Base-by-base conservation (phyloP, 2,113 vertebrate genomes). In the Calypte anna region DNA sequence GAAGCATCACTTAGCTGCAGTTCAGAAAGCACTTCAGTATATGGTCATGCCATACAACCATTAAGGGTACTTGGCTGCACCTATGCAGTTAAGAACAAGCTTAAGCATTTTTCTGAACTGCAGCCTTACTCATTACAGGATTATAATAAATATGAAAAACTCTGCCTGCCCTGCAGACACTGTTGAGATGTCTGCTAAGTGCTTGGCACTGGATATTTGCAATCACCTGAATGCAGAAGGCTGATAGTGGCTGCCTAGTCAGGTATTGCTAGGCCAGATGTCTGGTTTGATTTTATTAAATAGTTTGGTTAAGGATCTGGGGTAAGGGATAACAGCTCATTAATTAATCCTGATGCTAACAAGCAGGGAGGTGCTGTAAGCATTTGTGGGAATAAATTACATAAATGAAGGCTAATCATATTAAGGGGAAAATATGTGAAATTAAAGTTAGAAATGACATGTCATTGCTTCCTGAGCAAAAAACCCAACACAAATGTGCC, bases 401-500 rank as follows among this genome's bases (percentile, higher is more conserved):
- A 4, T 43, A 31, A 91, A 86, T 62, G 75, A 95, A 89, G 33
- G 31, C 23, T 87, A 79, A 79, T 61, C 30, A 46, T 28, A 23
- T 76, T 73, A 64, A 61, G 43, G 15, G 72, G 43, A 95, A 94
- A 91, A 64, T 0, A 86, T 2, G 0, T 86, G 55, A 94, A 94
- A 90, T 80, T 94, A 76, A 82, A 68, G n/a, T 73, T 77, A 76
- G 75, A 84, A 96, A 80, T 77, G 19, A 88, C 55, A 91, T 80
- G 25, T 72, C 31, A 55, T 18, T 76, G n/a, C 46, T 82, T 90
- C 67, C 66, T 53, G 70, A 58, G 48, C 6, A 59, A 44, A 19
- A 78, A 69, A 25, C 0, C 3, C 31, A 16, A 64, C 57, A 31
- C 2, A 0, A 66, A 40, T 36, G 24, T 68, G 51, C 38, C 20